Percentiles rank a stretch among this genome's conserved stretches.
Evolutionary conservation across 1,140 invertebrate genomes (phyloP).

Genomic region (Temnothorax curvispinosus): DNA sequence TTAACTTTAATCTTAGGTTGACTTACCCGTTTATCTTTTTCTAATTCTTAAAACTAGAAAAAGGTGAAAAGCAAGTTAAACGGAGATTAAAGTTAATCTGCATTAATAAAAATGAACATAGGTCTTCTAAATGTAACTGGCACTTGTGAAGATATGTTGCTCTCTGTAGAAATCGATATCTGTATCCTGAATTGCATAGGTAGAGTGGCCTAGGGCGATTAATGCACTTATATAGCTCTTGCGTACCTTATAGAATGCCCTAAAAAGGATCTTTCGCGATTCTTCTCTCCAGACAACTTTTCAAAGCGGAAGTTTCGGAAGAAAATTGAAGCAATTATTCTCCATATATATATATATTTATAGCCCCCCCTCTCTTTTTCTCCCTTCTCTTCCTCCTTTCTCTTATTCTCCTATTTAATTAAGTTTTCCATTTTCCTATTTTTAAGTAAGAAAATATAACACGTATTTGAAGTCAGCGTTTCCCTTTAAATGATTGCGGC

Average conservation of each 20-base stretch:
- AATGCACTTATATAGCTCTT: background rate
- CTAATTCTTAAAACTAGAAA: too few relatives aligned
- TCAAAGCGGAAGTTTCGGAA: background rate
- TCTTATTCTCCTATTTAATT: too few relatives aligned
- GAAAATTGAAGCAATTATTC: background rate
- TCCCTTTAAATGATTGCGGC: too few relatives aligned
- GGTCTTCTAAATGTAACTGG: background rate
- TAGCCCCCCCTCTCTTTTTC: background rate
- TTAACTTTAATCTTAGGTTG: too few relatives aligned
- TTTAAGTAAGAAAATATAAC: too few relatives aligned
- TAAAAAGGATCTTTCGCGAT: background rate
- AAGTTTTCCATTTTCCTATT: too few relatives aligned
- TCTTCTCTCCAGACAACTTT: background rate
- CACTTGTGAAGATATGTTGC: background rate
- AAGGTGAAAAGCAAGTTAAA: too few relatives aligned
- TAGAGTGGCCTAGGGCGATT: background rate
- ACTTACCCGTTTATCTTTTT: too few relatives aligned
- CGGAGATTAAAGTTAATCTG: too few relatives aligned
- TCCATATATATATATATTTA: background rate
- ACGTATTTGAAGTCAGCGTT: too few relatives aligned
- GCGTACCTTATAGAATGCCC: too few relatives aligned
- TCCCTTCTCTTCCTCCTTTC: background rate
- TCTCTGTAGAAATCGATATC: slow-evolving; percentile 13
- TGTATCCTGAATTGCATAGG: slow-evolving; percentile 13
- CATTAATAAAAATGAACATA: too few relatives aligned